phyloP scores from a whole-genome alignment of 1,140 invertebrate species.

The Stegodyphus dumicola region DNA sequence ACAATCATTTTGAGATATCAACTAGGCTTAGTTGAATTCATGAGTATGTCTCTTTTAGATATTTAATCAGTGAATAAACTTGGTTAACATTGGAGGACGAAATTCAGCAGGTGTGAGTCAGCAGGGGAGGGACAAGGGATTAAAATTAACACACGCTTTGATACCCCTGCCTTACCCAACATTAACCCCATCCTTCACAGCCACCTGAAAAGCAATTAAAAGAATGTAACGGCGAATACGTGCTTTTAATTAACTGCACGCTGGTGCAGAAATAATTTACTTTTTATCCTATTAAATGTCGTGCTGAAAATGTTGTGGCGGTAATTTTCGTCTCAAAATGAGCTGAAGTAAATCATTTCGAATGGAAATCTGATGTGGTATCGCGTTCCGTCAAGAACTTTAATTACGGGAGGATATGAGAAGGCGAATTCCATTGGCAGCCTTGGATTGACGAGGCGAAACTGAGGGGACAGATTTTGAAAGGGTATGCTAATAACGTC shows the following conservation, averaged over 20 bases:
- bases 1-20: too few species aligned
- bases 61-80: too few species aligned
- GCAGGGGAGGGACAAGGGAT: neutral
- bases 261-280: slow-evolving; percentile 4
- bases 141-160: slow-evolving; percentile 7
- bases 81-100: too few species aligned
- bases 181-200: slow-evolving; percentile 6
- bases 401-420: slow-evolving; percentile 1
- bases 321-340: slow-evolving; percentile 14
- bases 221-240: neutral
- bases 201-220: slow-evolving; percentile 9
- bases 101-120: too few species aligned
- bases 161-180: neutral
- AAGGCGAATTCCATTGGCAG: too few species aligned
- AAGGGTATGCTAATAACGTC: too few species aligned
- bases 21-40: too few species aligned
- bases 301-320: neutral
- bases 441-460: too few species aligned
- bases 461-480: too few species aligned
- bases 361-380: neutral
- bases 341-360: neutral
- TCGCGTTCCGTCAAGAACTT: slow-evolving; percentile 15
- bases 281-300: neutral
- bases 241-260: slow-evolving; percentile 38
- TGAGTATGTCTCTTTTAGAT: too few species aligned